These are phyloP conservation scores for Drosophila pruinosa DNA, from an alignment of 1,140 invertebrate species.

Conservation along the genomic window DNA sequence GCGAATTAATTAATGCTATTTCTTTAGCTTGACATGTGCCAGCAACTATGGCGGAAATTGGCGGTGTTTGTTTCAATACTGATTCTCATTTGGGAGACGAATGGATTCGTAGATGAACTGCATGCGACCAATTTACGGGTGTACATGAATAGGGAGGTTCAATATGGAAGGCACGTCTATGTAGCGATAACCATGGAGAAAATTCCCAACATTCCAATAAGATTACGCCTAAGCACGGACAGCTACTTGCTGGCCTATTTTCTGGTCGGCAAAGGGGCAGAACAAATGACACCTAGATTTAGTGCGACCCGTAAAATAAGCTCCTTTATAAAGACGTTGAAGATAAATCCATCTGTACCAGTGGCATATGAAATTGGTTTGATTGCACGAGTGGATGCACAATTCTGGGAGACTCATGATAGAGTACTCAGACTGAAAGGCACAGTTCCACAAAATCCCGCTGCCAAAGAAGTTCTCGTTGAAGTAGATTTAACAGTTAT, in stretches of 20 bases:
- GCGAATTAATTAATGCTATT: background rate
- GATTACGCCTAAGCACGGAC: constrained; percentile 8
- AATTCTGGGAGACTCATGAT: constrained; percentile 32
- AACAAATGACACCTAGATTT: background rate
- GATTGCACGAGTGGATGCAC: constrained; percentile 13
- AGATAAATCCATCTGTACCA: background rate
- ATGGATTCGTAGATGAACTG: background rate
- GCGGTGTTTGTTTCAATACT: background rate
- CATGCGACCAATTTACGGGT: constrained; percentile 1
- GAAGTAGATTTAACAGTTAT: background rate
- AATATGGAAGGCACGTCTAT: constrained; percentile 19
- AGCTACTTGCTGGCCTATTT: constrained; percentile 30
- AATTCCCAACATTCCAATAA: background rate
- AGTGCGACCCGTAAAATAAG: background rate
- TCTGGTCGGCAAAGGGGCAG: background rate
- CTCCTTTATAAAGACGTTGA: background rate
- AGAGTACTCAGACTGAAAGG: background rate
- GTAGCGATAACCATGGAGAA: constrained; percentile 26
- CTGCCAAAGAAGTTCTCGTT: background rate
- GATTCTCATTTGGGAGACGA: background rate
- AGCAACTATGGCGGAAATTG: background rate
- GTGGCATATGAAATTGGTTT: constrained; percentile 29
- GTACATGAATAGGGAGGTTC: constrained; percentile 19
- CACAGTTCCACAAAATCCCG: background rate
- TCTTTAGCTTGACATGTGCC: background rate